These are phyloP conservation scores for Phenganax marumi DNA, from an alignment of 92 coral and sea anemone genomes.

Conservation along the genomic window DNA sequence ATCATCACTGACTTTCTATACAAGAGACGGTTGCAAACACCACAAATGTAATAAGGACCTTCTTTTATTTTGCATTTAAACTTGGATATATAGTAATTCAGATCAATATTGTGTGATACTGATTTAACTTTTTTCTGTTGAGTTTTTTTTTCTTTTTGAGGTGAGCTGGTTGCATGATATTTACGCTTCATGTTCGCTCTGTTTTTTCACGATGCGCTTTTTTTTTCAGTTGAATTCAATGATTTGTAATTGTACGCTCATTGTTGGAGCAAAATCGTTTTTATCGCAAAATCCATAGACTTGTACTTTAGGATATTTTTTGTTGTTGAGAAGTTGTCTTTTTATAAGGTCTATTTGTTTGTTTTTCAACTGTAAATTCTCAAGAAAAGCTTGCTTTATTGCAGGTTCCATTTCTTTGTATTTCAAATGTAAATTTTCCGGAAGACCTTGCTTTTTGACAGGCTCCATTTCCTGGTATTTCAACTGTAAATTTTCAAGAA, in stretches of 20 bases:
- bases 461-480: background rate
- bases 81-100: constrained; percentile 2
- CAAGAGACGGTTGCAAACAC: constrained; percentile 12
- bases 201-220: background rate
- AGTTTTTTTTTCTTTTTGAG: background rate
- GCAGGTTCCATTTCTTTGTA: background rate
- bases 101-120: background rate
- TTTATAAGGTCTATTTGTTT: constrained; percentile 34
- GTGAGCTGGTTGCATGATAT: background rate
- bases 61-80: constrained; percentile 1
- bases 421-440: background rate
- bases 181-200: constrained; percentile 4
- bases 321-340: background rate
- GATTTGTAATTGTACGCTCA: constrained; percentile 32
- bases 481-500: background rate
- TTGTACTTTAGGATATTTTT: no score
- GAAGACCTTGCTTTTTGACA: background rate
- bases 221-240: constrained; percentile 38
- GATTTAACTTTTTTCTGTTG: background rate
- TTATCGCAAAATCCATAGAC: no score
- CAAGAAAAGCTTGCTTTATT: background rate
- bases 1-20: background rate
- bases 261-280: background rate
- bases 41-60: constrained; percentile 15
- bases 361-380: background rate